Conservation (phyloP, 2,888 invertebrate species). For the Lithosia quadra region DNA sequence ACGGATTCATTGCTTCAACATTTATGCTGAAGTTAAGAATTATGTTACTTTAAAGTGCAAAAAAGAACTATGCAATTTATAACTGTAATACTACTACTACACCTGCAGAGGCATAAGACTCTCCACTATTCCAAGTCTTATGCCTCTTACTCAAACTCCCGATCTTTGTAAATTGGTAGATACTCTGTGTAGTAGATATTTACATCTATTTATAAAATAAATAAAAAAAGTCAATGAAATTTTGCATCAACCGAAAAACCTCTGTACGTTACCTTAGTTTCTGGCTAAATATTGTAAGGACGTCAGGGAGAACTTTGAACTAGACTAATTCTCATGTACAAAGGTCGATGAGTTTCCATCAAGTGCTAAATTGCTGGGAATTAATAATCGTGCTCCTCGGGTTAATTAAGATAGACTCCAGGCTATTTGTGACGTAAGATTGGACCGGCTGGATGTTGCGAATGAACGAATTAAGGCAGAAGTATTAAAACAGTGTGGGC, state of each 20-base stretch:
- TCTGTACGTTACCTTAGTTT: not conserved
- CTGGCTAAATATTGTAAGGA: not conserved
- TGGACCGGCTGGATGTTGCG: constrained; percentile 32
- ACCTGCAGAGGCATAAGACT: no score
- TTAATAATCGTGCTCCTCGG: constrained; percentile 67
- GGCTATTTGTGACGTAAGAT: constrained; percentile 59
- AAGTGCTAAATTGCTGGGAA: constrained; percentile 65
- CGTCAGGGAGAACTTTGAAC: not conserved
- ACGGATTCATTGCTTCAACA: no score
- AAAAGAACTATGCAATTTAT: no score
- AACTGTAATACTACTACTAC: no score
- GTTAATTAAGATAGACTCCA: constrained; percentile 67
- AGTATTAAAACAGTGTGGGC: constrained; percentile 13
- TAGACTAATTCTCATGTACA: constrained; percentile 34
- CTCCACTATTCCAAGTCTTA: no score
- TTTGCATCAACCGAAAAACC: not conserved
- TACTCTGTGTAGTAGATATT: not conserved
- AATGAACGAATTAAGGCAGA: constrained; percentile 24
- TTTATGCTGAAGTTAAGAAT: no score
- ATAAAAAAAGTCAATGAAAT: not conserved
- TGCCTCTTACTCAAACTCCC: not conserved
- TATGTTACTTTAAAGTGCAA: no score
- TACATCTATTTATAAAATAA: not conserved
- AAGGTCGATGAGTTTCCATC: constrained; percentile 56
- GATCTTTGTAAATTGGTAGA: not conserved